Conservation (phyloP, 1,140 invertebrate species). For the Platyura marginata region DNA sequence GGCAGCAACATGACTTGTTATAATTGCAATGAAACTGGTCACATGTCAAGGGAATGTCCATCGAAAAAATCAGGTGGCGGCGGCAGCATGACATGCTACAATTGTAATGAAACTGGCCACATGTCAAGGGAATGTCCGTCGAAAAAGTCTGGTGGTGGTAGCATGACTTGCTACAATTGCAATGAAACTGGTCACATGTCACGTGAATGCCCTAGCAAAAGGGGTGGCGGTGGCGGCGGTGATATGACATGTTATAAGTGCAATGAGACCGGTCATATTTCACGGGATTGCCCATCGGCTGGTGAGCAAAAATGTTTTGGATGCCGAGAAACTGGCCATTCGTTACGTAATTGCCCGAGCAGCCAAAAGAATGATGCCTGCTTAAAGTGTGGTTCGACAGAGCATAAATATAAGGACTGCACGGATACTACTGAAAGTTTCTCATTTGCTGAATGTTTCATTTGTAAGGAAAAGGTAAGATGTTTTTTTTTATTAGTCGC, state of each 20-base stretch:
- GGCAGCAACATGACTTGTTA: neutral
- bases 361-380: neutral
- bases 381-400: neutral
- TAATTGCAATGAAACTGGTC: neutral
- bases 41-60: neutral
- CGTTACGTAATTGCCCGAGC: neutral
- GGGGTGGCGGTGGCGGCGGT: neutral
- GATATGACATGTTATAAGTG: neutral
- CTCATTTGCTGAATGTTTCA: neutral
- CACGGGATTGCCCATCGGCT: neutral
- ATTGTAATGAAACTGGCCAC: neutral
- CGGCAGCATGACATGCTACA: neutral
- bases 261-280: neutral
- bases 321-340: neutral
- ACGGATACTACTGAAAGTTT: neutral
- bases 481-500: neutral
- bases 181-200: neutral
- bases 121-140: neutral
- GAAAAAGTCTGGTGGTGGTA: neutral
- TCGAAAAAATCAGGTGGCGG: neutral
- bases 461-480: constrained; percentile 1
- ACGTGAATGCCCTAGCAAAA: neutral
- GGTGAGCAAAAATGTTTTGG: neutral
- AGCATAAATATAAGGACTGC: neutral
- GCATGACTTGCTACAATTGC: constrained; percentile 1